A percentile compares a stretch with the other conserved stretches of the same genome.
These are phyloP conservation scores for Protosalanx chinensis DNA, from an alignment of 2,797 vertebrate species.

Conservation along the genomic window DNA sequence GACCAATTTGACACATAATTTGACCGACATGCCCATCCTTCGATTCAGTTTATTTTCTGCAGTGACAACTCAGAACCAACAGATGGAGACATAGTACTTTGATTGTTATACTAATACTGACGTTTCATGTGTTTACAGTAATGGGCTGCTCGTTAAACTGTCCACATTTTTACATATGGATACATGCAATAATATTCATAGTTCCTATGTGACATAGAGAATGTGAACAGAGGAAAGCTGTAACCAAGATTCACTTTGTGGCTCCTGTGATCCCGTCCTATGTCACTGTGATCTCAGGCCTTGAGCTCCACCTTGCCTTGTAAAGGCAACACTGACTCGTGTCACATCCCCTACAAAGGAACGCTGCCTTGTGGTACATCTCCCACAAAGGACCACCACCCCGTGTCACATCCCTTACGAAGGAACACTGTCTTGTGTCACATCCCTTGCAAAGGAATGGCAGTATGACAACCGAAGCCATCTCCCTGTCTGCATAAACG, in stretches of 20 bases:
- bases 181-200: background rate
- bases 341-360: too few relatives aligned
- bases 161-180: background rate
- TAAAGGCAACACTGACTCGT: too few relatives aligned
- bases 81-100: conserved; percentile 49
- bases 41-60: conserved; percentile 16
- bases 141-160: background rate
- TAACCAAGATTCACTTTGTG: background rate
- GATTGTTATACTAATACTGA: background rate
- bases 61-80: background rate
- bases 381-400: too few relatives aligned
- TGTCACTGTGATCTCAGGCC: background rate
- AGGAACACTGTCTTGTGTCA: background rate
- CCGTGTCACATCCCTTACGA: too few relatives aligned
- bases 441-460: background rate
- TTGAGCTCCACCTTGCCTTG: background rate
- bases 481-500: background rate
- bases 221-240: background rate
- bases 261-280: background rate
- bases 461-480: background rate
- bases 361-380: too few relatives aligned
- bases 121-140: background rate
- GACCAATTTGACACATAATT: conserved; percentile 3
- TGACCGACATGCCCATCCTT: background rate
- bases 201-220: background rate